Conservation (phyloP, 2,797 vertebrate genomes). For the Gadopsis marmoratus region DNA sequence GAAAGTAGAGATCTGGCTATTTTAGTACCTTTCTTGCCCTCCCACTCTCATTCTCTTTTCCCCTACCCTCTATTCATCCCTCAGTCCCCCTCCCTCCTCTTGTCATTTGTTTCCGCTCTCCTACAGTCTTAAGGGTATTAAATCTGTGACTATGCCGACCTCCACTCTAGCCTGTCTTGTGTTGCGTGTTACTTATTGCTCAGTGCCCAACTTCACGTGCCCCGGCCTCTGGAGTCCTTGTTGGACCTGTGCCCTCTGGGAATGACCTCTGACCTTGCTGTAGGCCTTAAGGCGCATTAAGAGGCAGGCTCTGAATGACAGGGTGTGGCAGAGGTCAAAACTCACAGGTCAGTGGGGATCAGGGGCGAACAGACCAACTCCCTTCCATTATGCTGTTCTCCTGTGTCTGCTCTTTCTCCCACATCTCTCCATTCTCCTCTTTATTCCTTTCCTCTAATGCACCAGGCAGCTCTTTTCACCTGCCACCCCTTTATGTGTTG, state of each 20-base stretch:
- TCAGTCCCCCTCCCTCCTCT: neutral
- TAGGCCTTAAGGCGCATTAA: constrained; percentile 59
- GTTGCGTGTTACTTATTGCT: constrained; percentile 19
- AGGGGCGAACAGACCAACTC: constrained; percentile 24
- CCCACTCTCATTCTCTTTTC: neutral
- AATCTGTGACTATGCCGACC: neutral
- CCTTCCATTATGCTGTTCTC: constrained; percentile 32
- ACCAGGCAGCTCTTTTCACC: neutral
- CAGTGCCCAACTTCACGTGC: neutral
- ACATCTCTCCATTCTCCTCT: neutral
- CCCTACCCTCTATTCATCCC: constrained; percentile 7
- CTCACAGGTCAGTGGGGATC: constrained; percentile 65
- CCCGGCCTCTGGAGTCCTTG: constrained; percentile 23
- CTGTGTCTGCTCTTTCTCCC: neutral
- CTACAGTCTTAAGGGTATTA: neutral
- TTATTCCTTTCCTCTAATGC: neutral
- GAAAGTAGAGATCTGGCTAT: constrained; percentile 28
- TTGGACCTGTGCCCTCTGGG: constrained; percentile 51
- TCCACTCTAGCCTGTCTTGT: neutral
- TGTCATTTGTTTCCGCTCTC: neutral
- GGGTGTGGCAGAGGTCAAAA: constrained; percentile 62
- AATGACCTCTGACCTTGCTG: constrained; percentile 64
- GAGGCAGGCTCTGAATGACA: constrained; percentile 62
- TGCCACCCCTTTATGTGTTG: neutral
- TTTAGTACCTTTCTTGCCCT: constrained; percentile 17